Evolutionary conservation across 2,888 invertebrate genomes (phyloP).

Genomic region (Seira sanloemensis): DNA sequence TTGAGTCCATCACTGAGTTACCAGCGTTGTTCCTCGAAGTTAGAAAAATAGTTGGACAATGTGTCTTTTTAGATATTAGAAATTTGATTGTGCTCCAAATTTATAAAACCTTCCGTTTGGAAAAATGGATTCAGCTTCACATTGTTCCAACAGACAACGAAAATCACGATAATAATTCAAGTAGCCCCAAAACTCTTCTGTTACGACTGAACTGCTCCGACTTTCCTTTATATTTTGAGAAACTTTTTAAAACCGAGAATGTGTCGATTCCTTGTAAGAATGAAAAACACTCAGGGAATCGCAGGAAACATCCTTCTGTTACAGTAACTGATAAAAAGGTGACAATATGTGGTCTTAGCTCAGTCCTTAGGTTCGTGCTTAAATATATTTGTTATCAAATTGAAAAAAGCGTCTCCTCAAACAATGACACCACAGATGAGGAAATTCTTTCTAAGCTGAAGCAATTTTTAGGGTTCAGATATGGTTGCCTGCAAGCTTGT

Average conservation of each 20-base stretch:
- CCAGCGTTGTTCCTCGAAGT: slow-evolving; percentile 39
- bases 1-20: slow-evolving; percentile 34
- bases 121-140: slow-evolving; percentile 42
- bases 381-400: slow-evolving; percentile 65
- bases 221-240: not conserved
- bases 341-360: slow-evolving; percentile 86
- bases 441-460: slow-evolving; percentile 5
- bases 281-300: not conserved
- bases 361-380: slow-evolving; percentile 81
- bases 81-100: slow-evolving; percentile 51
- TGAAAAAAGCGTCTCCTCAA: not conserved
- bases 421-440: not conserved
- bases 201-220: not conserved
- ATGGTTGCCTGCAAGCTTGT: slow-evolving; percentile 87
- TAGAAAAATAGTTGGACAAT: slow-evolving; percentile 13
- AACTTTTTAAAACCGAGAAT: not conserved
- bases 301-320: slow-evolving; percentile 33
- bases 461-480: slow-evolving; percentile 86
- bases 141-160: slow-evolving; percentile 10
- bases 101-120: slow-evolving; percentile 40
- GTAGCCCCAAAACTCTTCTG: not conserved
- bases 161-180: not conserved
- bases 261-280: not conserved
- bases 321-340: slow-evolving; percentile 78
- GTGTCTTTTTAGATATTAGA: slow-evolving; percentile 41